Evolutionary conservation across 2,113 vertebrate species (phyloP), one percentile per base, ranked within the genome.

Genomic region (Glaucidium brasilianum): DNA sequence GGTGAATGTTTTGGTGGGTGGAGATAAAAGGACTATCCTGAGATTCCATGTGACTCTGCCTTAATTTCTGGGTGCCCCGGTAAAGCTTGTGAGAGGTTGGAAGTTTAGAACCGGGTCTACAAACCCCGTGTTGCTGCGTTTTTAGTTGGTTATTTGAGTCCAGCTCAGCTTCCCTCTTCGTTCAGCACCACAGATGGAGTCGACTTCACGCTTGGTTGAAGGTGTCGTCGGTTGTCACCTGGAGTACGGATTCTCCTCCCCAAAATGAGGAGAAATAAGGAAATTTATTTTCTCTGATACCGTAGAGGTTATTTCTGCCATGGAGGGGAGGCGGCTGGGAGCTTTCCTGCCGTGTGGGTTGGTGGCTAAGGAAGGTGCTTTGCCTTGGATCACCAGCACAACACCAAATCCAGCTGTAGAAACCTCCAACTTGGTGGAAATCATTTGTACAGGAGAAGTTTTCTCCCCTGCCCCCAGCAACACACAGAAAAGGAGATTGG

Each of bases 81-180:
- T 25, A 25, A 39, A 39, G 32, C 41, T 35, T 3, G 15, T 2
- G 30, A 27, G 39, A 55, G n/a, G 30, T 22, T 2, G 39, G 71
- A 73, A 9, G 39, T 22, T 59, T 19, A 16, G 27, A 66, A 23
- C 29, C 2, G 0, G 9, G 11, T 6, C 37, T 52, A 7, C 12
- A 10, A 39, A 12, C 5, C 7, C 45, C 1, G 3, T 1, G 5
- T 30, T 22, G n/a, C 47, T 3, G 1, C 5, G 11, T 10, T 4
- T 59, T 15, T 23, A n/a, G 11, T 32, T 18, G 1, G 2, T 32
- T 37, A 14, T 25, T 37, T 23, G 75, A n/a, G 37, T 34, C 53
- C 2, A 3, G 26, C 69, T 81, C 47, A 1, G 4, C 19, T 37
- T 76, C 20, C 32, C 16, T 35, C n/a, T 19, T 22, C 19, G 3